Evolutionary conservation across 2,888 invertebrate genomes (phyloP).

Genomic region (Ferdinandea cuprea): DNA sequence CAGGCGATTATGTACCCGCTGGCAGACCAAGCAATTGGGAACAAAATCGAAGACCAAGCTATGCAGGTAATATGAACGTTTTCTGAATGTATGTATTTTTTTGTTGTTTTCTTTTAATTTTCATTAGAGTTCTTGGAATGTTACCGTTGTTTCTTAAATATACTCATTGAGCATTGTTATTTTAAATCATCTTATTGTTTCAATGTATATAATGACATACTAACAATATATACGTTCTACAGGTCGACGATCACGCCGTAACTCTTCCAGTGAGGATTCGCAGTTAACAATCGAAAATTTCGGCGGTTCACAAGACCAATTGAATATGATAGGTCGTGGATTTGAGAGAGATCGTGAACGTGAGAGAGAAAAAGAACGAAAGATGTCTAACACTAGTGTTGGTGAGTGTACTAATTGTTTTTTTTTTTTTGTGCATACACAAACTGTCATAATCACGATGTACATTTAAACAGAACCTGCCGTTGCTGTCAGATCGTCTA

Average conservation of each 20-base stretch:
- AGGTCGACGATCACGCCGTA: slow-evolving; percentile 92
- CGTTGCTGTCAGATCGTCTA: slow-evolving; percentile 88
- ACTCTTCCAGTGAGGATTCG: slow-evolving; percentile 93
- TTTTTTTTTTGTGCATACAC: not conserved
- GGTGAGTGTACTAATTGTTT: slow-evolving; percentile 75
- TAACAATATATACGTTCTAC: slow-evolving; percentile 83
- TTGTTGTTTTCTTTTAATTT: slow-evolving; percentile 28
- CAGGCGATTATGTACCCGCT: slow-evolving; percentile 86
- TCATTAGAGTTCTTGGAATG: slow-evolving; percentile 27
- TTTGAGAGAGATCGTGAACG: slow-evolving; percentile 85
- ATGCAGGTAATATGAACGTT: slow-evolving; percentile 85
- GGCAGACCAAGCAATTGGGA: slow-evolving; percentile 94
- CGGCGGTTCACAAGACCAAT: slow-evolving; percentile 94
- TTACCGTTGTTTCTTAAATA: slow-evolving; percentile 22
- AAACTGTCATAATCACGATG: not conserved
- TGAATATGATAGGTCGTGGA: slow-evolving; percentile 92
- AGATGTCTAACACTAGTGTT: slow-evolving; percentile 83
- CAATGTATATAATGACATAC: not conserved
- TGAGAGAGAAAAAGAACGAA: slow-evolving; percentile 84
- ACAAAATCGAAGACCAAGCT: slow-evolving; percentile 88
- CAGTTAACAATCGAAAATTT: slow-evolving; percentile 96
- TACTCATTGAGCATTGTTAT: not conserved
- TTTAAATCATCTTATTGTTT: not conserved
- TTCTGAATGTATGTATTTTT: slow-evolving; percentile 50
- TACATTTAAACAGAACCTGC: slow-evolving; percentile 84